Base-by-base conservation (phyloP, 92 coral and sea anemone genomes). In the Muricea muricata region DNA sequence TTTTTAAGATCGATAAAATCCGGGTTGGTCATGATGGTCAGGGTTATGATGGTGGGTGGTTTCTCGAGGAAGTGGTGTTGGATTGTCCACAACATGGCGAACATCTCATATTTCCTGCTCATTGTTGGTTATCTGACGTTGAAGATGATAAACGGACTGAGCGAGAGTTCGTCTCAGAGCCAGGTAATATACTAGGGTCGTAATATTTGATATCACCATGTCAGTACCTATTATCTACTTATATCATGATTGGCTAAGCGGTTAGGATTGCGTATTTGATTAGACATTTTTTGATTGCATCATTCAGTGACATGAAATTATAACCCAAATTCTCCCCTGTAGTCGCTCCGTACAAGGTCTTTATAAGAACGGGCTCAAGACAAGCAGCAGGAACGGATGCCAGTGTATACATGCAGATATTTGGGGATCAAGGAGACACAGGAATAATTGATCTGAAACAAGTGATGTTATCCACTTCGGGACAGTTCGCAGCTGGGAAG, bases 21-120 rank as follows among this genome's bases (percentile, higher is more conserved):
- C 91, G 94, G 26, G 90, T 97, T 8, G 99, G 99, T 13, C 99
- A 97, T 72, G 98, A 97, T 91, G 99, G 99, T 13, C 92, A 87
- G 78, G 87, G 86, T 75, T 74, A 80, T 50, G 86, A 94, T 8
- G 89, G 94, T 0, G 87, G 93, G 5, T 97, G 99, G 99, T 93
- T 90, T 50, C 81, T 97, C n/a, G 99, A 97, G 86, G 99, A 97
- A 61, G 92, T 97, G 37, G 90, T 93, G 15, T 78, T 97, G n/a
- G 93, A 97, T 83, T 93, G 95, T 32, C 93, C 99, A 26, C 93
- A 88, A 55, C 85, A 89, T 77, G 99, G 99, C 10, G 99, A 97
- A 82, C 99, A 97, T 80, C 84, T 91, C 67, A 91, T 97, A 32
- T 97, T 97, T 71, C 98, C 99, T 0, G 94, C 98, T 29, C 85